Percentiles rank a stretch among this genome's conserved stretches.
phyloP scores from a whole-genome alignment of 2,113 vertebrate genomes.

The Scortum barcoo region DNA sequence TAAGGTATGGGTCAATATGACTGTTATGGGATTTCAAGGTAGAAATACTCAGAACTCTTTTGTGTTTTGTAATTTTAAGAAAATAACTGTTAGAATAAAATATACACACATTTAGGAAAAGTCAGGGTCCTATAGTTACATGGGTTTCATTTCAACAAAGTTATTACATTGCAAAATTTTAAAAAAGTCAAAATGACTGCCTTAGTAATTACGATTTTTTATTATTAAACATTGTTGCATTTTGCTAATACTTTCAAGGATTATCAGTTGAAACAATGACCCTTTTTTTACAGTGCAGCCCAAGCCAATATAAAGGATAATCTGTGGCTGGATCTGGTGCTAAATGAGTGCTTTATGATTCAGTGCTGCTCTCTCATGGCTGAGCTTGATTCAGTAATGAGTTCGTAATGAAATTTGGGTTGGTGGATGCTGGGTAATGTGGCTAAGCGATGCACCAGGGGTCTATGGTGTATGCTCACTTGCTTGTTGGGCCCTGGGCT shows the following conservation, averaged over 20 bases:
- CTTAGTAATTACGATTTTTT: too few species aligned
- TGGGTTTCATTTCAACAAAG: too few species aligned
- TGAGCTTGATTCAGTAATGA: conserved; percentile 84
- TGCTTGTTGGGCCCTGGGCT: conserved; percentile 80
- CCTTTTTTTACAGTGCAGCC: conserved; percentile 51
- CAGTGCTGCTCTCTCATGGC: conserved; percentile 74
- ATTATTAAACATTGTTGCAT: too few species aligned
- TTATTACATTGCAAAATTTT: too few species aligned
- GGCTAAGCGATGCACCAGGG: conserved; percentile 82
- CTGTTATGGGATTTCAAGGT: too few species aligned
- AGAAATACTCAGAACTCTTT: too few species aligned
- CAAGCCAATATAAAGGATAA: conserved; percentile 66
- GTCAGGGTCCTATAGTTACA: too few species aligned
- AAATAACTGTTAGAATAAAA: too few species aligned
- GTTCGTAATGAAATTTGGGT: conserved; percentile 87
- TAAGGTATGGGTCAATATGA: too few species aligned
- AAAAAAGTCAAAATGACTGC: too few species aligned
- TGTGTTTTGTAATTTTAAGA: too few species aligned
- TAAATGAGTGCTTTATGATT: conserved; percentile 86
- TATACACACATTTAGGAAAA: too few species aligned
- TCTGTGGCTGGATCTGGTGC: conserved; percentile 70
- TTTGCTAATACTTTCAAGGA: background rate
- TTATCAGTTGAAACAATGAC: conserved; percentile 23
- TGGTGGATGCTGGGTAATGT: conserved; percentile 83
- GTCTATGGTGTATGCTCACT: conserved; percentile 79